phyloP scores from a whole-genome alignment of 2,888 invertebrate species.

The Pyrgus malvae region DNA sequence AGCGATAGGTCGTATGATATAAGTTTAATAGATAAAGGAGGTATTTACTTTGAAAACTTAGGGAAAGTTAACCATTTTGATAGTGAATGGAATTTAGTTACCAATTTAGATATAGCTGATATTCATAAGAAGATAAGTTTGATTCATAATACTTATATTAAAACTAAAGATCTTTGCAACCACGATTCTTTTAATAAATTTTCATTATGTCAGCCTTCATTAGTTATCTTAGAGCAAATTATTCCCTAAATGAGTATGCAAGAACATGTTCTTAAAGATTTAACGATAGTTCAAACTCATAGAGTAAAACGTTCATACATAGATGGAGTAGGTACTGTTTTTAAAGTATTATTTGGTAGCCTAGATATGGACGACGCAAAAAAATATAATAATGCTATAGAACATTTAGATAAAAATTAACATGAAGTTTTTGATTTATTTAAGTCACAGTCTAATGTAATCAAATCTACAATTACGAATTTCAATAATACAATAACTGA shows the following conservation, averaged over 20 bases:
- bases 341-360: neutral
- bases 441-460: neutral
- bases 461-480: neutral
- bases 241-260: constrained; percentile 2
- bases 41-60: constrained; percentile 16
- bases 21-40: neutral
- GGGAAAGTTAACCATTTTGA: constrained; percentile 31
- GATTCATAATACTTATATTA: neutral
- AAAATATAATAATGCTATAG: neutral
- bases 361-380: neutral
- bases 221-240: neutral
- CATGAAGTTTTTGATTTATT: neutral
- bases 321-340: neutral
- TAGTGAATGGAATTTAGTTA: constrained; percentile 34
- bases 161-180: neutral
- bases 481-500: neutral
- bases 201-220: neutral
- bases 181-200: neutral
- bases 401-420: constrained; percentile 24
- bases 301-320: neutral
- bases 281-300: no score
- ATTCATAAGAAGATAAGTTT: constrained; percentile 31
- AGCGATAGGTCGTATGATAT: neutral
- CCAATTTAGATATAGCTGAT: constrained; percentile 31
- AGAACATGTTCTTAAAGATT: no score